Conservation (phyloP, 2,113 vertebrate species). For the Excalfactoria chinensis region DNA sequence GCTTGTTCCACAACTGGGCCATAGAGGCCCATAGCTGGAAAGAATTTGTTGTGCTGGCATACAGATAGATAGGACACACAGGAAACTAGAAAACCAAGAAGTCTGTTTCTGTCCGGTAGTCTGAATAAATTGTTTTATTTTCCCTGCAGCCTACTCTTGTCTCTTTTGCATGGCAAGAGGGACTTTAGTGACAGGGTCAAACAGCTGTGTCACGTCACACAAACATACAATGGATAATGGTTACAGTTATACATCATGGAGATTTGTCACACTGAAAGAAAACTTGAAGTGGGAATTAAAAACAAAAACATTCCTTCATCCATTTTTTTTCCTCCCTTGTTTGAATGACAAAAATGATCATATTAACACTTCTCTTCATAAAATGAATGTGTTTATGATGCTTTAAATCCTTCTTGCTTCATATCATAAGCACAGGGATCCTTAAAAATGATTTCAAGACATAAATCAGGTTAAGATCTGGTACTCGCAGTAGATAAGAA, state of each 20-base stretch:
- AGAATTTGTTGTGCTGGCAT: background rate
- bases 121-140: slow-evolving; percentile 56
- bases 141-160: background rate
- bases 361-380: slow-evolving; percentile 4
- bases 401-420: slow-evolving; percentile 41
- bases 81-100: background rate
- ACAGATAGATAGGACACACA: background rate
- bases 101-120: slow-evolving; percentile 1
- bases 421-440: background rate
- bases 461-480: slow-evolving; percentile 33
- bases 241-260: slow-evolving; percentile 65
- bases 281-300: slow-evolving; percentile 39
- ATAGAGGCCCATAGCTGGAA: background rate
- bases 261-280: slow-evolving; percentile 54
- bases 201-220: slow-evolving; percentile 54
- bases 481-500: slow-evolving; percentile 41
- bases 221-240: slow-evolving; percentile 45
- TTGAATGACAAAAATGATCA: slow-evolving; percentile 11
- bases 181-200: slow-evolving; percentile 45
- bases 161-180: slow-evolving; percentile 29
- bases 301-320: slow-evolving; percentile 26
- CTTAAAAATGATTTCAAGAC: slow-evolving; percentile 47
- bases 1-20: background rate
- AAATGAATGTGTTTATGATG: slow-evolving; percentile 13
- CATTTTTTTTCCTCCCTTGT: background rate